Evolutionary conservation across 2,113 vertebrate species (phyloP).

Genomic region (Coturnix japonica): DNA sequence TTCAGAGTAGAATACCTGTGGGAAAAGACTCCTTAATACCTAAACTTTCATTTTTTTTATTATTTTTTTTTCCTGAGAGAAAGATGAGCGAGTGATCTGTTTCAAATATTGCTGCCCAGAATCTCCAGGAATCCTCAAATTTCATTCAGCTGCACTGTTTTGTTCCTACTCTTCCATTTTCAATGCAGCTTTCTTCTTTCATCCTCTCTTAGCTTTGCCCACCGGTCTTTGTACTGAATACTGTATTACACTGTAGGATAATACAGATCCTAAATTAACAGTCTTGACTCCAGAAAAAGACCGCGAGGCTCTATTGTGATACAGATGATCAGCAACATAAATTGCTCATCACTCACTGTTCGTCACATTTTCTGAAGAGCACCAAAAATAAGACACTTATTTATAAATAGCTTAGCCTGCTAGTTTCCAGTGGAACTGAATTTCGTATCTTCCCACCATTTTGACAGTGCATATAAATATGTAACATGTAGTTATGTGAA

Average conservation of each 20-base stretch:
- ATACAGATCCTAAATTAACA: not conserved
- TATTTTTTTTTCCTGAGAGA: not conserved
- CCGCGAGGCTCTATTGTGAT: constrained; percentile 42
- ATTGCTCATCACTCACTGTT: constrained; percentile 64
- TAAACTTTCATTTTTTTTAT: not conserved
- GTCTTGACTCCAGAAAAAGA: constrained; percentile 35
- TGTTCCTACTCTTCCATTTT: not conserved
- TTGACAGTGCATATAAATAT: constrained; percentile 65
- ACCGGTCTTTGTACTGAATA: not conserved
- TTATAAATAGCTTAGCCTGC: constrained; percentile 68
- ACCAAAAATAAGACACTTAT: constrained; percentile 65
- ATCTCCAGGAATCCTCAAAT: not conserved
- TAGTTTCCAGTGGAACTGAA: constrained; percentile 39
- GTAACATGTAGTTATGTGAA: constrained; percentile 27
- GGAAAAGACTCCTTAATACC: not conserved
- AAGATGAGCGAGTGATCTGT: not conserved
- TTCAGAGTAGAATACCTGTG: not conserved
- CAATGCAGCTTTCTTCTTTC: not conserved
- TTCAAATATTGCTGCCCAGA: not conserved
- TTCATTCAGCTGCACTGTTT: not conserved
- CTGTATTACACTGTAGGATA: not conserved
- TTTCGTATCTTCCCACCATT: constrained; percentile 52
- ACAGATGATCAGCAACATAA: constrained; percentile 55
- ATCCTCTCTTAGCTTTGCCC: not conserved
- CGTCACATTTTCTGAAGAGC: constrained; percentile 63